Evolutionary conservation across 1,140 invertebrate species (phyloP), one percentile per base, ranked within the genome.

Genomic region (Pemphigus obesinymphae): DNA sequence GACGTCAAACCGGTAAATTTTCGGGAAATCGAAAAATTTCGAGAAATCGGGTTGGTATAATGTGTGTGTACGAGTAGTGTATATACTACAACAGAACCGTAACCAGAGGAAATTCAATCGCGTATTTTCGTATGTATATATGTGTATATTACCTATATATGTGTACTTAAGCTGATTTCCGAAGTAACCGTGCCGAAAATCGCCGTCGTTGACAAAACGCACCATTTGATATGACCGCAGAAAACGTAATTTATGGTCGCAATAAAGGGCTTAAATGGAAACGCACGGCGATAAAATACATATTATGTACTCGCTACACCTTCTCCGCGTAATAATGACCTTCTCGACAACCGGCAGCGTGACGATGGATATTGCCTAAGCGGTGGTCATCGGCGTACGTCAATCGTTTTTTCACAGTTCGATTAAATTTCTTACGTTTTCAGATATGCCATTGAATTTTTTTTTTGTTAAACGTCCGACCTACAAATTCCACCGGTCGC

Each of bases 111-210:
- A n/a, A n/a, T n/a, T n/a, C n/a, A n/a, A n/a, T n/a, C n/a, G n/a
- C n/a, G 7, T 61, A 31, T 61, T 29, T 31, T 29, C 15, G 15
- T 26, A 31, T 61, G 15, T 17, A 58, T 29, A 29, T 58, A 58
- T 58, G 26, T 26, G 17, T 31, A 17, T 31, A 61, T 61, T 7
- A 29, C n/a, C 17, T n/a, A n/a, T n/a, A n/a, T n/a, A n/a, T n/a
- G n/a, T n/a, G n/a, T n/a, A n/a, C n/a, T n/a, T 63, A 63, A 63
- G 29, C 61, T 29, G 61, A 63, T 63, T 63, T 63, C 61, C 8
- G 7, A 8, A 31, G 20, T 20, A 7, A 26, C 5, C 23, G 13
- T 23, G 53, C 26, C n/a, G 23, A 58, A 58, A 58, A 58, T 26
- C 23, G 31, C n/a, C n/a, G n/a, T n/a, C 29, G 61, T 63, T 63